These are phyloP conservation scores for Cremastinae sp. DNA, from an alignment of 2,888 invertebrate genomes.

Conservation along the genomic window DNA sequence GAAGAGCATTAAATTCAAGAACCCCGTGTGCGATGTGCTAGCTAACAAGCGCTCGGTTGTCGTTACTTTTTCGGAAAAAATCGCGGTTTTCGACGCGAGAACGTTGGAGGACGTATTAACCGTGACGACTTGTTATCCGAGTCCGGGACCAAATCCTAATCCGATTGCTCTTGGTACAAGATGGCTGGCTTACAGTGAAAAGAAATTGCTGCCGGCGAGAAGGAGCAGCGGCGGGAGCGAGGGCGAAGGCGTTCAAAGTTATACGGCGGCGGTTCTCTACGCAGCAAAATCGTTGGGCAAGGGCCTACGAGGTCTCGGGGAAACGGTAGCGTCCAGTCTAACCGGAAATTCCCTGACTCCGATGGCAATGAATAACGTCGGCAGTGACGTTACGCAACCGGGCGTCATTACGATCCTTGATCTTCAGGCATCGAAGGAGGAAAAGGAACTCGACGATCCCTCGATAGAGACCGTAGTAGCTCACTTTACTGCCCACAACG, in stretches of 20 bases:
- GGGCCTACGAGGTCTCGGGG: slow-evolving; percentile 93
- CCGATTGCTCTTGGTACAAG: slow-evolving; percentile 93
- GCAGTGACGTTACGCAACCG: slow-evolving; percentile 86
- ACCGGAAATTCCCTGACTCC: slow-evolving; percentile 82
- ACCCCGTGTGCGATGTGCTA: slow-evolving; percentile 91
- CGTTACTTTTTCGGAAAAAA: slow-evolving; percentile 93
- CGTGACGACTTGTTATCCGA: slow-evolving; percentile 94
- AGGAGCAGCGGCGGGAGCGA: slow-evolving; percentile 92
- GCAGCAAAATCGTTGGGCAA: slow-evolving; percentile 97
- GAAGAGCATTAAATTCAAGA: slow-evolving; percentile 96
- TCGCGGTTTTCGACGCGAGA: slow-evolving; percentile 94
- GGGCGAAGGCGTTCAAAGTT: slow-evolving; percentile 91
- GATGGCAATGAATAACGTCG: slow-evolving; percentile 71
- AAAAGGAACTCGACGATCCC: slow-evolving; percentile 83
- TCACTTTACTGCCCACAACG: slow-evolving; percentile 93
- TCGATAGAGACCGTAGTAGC: slow-evolving; percentile 90
- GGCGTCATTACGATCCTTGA: slow-evolving; percentile 95
- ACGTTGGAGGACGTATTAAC: slow-evolving; percentile 92
- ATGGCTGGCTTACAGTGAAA: slow-evolving; percentile 92
- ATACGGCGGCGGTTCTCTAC: slow-evolving; percentile 95
- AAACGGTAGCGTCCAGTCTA: slow-evolving; percentile 94
- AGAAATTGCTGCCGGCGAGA: slow-evolving; percentile 88
- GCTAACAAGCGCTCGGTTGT: slow-evolving; percentile 94
- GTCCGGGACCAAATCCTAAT: slow-evolving; percentile 89
- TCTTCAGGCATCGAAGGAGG: slow-evolving; percentile 86